Conservation (phyloP, 1,140 invertebrate species). For the Halyomorpha halys region DNA sequence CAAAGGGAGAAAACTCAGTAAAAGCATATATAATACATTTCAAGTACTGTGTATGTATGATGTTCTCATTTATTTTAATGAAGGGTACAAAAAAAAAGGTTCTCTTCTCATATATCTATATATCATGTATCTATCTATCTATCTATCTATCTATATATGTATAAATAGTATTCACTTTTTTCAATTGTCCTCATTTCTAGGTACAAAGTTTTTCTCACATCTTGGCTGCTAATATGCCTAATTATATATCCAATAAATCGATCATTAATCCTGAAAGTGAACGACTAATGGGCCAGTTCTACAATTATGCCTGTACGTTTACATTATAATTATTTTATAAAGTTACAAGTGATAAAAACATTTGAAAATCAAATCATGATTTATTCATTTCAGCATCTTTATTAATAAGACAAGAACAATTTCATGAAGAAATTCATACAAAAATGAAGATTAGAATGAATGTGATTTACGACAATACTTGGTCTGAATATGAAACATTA, state of each 20-base stretch:
- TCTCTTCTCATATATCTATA: too few relatives aligned
- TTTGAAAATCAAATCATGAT: neutral
- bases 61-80: too few relatives aligned
- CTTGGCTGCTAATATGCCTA: neutral
- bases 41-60: too few relatives aligned
- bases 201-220: neutral
- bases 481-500: conserved; percentile 18
- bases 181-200: neutral
- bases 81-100: too few relatives aligned
- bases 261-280: neutral
- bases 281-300: neutral
- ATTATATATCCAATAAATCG: neutral
- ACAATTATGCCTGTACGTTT: neutral
- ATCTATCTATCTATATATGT: too few relatives aligned
- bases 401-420: neutral
- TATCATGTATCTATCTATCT: too few relatives aligned
- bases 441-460: conserved; percentile 19
- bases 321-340: neutral
- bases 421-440: neutral
- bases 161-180: too few relatives aligned
- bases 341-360: neutral
- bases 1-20: too few relatives aligned
- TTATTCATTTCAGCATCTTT: neutral
- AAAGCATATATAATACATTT: too few relatives aligned
- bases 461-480: conserved; percentile 15